Evolutionary conservation across 2,888 invertebrate genomes (phyloP).

Genomic region (Rhorus exstirpatorius): DNA sequence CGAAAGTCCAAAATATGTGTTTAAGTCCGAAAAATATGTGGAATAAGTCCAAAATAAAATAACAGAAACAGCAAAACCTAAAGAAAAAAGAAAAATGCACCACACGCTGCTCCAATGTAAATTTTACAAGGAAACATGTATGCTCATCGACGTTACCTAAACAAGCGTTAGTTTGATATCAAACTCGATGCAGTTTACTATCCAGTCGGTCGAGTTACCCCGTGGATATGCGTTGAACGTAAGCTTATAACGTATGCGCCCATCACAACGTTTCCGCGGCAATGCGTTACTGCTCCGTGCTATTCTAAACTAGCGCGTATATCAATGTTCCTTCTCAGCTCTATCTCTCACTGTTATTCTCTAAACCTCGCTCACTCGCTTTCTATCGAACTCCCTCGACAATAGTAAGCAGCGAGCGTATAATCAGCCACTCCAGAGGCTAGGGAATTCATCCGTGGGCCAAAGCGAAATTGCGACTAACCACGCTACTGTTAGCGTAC

Average conservation of each 20-base stretch:
- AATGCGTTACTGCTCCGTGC: constrained; percentile 80
- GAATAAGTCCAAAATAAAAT: too few relatives aligned
- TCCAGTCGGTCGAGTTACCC: constrained; percentile 73
- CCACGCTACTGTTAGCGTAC: constrained; percentile 71
- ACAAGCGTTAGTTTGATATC: constrained; percentile 39
- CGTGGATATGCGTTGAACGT: constrained; percentile 71
- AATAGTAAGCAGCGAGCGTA: constrained; percentile 53
- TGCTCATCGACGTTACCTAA: neutral
- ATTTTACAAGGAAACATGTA: constrained; percentile 27
- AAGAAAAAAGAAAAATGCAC: neutral
- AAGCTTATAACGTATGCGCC: constrained; percentile 79
- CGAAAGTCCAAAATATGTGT: neutral
- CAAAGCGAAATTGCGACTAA: constrained; percentile 74
- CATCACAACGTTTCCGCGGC: constrained; percentile 79
- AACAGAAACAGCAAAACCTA: neutral
- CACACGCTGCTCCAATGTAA: neutral
- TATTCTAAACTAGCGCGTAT: constrained; percentile 72
- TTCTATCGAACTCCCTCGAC: constrained; percentile 53
- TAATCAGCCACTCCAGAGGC: constrained; percentile 41
- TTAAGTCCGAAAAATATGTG: too few relatives aligned
- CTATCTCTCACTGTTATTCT: constrained; percentile 62
- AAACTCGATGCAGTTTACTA: constrained; percentile 77
- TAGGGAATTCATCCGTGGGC: constrained; percentile 67
- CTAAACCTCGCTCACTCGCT: constrained; percentile 53
- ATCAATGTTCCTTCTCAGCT: constrained; percentile 76